Conservation (phyloP, 2,113 vertebrate species). For the Trinectes maculatus region DNA sequence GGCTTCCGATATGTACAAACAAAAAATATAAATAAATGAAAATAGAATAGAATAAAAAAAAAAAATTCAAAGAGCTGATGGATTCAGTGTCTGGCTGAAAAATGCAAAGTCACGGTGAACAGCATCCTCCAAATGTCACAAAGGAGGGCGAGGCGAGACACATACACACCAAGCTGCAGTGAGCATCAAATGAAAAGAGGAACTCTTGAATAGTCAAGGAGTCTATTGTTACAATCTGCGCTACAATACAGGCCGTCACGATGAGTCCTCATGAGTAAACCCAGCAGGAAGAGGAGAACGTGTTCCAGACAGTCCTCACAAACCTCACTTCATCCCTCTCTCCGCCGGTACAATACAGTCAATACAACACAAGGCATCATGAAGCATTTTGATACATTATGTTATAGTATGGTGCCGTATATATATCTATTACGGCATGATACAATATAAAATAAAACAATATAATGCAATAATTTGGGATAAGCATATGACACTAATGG, state of each 20-base stretch:
- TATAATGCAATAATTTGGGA: neutral
- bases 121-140: constrained; percentile 48
- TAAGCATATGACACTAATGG: too few relatives aligned
- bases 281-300: neutral
- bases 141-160: constrained; percentile 26
- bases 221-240: constrained; percentile 51
- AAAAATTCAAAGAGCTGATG: constrained; percentile 42
- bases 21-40: constrained; percentile 27
- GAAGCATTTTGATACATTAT: neutral
- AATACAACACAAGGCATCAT: too few relatives aligned
- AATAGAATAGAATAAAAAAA: too few relatives aligned
- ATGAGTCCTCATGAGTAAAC: constrained; percentile 12
- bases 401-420: neutral
- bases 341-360: too few relatives aligned
- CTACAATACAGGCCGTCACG: constrained; percentile 11
- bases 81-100: constrained; percentile 9
- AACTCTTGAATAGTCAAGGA: constrained; percentile 37
- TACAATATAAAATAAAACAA: neutral
- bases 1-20: constrained; percentile 23
- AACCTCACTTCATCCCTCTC: neutral
- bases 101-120: constrained; percentile 21
- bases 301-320: neutral
- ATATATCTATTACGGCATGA: neutral
- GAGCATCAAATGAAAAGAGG: constrained; percentile 19
- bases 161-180: constrained; percentile 20